These are phyloP conservation scores for Caenorhabditis sp. DNA, from an alignment of 2,888 invertebrate species.

Conservation along the genomic window DNA sequence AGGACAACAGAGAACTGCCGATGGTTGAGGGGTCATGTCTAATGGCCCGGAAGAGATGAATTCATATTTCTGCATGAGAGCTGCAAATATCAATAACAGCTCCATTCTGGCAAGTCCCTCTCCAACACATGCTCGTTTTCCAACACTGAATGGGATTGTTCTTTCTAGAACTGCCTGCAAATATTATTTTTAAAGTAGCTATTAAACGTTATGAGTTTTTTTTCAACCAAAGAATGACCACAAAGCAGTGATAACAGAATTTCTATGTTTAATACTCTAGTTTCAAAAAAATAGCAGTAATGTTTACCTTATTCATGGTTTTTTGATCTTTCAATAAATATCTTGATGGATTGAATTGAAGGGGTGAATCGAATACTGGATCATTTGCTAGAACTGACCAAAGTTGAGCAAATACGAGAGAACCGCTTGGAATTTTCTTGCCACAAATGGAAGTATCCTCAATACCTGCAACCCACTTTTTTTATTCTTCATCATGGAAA, in stretches of 20 bases:
- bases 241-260: too few relatives aligned
- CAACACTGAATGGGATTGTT: constrained; percentile 49
- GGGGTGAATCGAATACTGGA: constrained; percentile 33
- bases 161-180: constrained; percentile 45
- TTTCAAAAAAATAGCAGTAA: neutral
- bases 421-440: constrained; percentile 20
- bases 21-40: constrained; percentile 17
- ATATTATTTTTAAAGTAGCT: neutral
- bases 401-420: constrained; percentile 31
- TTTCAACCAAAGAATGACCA: too few relatives aligned
- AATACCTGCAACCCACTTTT: constrained; percentile 10
- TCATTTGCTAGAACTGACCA: constrained; percentile 42
- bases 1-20: too few relatives aligned
- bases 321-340: constrained; percentile 47
- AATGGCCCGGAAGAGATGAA: constrained; percentile 15
- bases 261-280: neutral
- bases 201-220: too few relatives aligned
- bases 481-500: neutral
- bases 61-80: constrained; percentile 38
- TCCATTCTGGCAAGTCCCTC: constrained; percentile 55
- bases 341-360: constrained; percentile 48
- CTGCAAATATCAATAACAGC: constrained; percentile 39
- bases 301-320: constrained; percentile 42
- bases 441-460: constrained; percentile 23
- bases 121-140: constrained; percentile 52